Evolutionary conservation across 2,113 vertebrate species (phyloP).

Genomic region (Perca flavescens): DNA sequence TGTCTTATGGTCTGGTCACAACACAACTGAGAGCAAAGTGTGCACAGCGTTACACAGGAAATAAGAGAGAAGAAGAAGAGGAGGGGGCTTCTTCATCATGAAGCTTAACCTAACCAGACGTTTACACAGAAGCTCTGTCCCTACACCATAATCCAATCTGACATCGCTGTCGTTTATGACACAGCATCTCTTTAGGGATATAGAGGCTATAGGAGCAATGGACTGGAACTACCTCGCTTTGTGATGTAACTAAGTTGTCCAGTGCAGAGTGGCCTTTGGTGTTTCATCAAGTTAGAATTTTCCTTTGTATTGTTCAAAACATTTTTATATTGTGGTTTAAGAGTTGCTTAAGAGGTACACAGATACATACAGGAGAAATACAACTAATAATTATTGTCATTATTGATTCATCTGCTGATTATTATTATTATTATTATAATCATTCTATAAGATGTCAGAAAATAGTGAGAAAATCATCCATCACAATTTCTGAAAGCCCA

Average conservation of each 20-base stretch:
- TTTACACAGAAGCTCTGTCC: slow-evolving; percentile 64
- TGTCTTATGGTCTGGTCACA: slow-evolving; percentile 24
- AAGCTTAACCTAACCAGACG: slow-evolving; percentile 66
- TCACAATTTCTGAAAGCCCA: background rate
- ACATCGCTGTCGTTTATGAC: slow-evolving; percentile 71
- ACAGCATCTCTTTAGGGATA: slow-evolving; percentile 56
- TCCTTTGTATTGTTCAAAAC: background rate
- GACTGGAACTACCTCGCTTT: slow-evolving; percentile 42
- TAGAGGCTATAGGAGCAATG: slow-evolving; percentile 39
- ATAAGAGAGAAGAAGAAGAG: background rate
- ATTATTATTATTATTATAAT: background rate
- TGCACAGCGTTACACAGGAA: slow-evolving; percentile 26
- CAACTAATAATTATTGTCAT: background rate
- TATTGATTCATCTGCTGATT: background rate
- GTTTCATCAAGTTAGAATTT: background rate
- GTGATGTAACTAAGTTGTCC: slow-evolving; percentile 23
- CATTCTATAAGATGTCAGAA: background rate
- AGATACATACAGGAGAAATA: background rate
- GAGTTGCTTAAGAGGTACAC: background rate
- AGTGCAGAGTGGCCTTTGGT: background rate
- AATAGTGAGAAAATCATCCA: background rate
- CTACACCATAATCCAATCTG: slow-evolving; percentile 63
- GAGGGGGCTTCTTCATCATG: slow-evolving; percentile 54
- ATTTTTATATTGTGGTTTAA: background rate
- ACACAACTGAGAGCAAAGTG: slow-evolving; percentile 31